Percentiles rank a stretch among this genome's conserved stretches.
These are phyloP conservation scores for Haliaeetus leucogaster DNA, from an alignment of 2,113 vertebrate genomes.

Conservation along the genomic window DNA sequence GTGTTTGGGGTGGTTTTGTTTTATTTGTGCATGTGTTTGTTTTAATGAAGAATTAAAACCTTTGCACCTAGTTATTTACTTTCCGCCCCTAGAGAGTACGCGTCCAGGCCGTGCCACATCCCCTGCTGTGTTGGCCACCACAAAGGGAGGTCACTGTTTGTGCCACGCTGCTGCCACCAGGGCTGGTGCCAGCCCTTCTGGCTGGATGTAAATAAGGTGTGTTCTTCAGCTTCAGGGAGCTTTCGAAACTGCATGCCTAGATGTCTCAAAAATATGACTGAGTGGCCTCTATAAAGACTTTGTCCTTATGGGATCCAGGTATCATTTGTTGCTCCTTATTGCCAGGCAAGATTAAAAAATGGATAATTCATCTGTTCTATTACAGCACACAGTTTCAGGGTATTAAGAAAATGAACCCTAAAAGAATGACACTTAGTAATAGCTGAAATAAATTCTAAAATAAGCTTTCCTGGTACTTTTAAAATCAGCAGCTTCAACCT, in stretches of 20 bases:
- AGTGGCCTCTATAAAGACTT: background rate
- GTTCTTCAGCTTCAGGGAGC: background rate
- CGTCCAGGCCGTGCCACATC: background rate
- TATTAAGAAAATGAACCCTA: background rate
- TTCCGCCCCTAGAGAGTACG: fast-evolving
- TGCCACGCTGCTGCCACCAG: background rate
- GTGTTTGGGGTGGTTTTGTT: background rate
- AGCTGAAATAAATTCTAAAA: background rate
- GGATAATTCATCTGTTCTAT: background rate
- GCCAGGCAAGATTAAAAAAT: background rate
- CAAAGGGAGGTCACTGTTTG: background rate
- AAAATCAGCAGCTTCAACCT: background rate
- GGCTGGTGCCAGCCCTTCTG: background rate
- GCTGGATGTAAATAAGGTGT: background rate
- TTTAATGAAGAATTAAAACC: background rate
- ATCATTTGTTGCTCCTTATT: background rate
- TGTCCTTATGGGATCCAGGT: background rate
- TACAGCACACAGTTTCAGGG: background rate
- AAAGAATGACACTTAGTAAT: background rate
- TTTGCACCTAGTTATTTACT: background rate
- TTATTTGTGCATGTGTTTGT: background rate
- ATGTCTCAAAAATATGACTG: background rate
- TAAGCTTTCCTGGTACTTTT: background rate
- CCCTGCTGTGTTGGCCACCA: background rate
- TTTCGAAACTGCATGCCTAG: background rate